Evolutionary conservation across 2,888 invertebrate genomes (phyloP).

Genomic region (Meteorus colon): DNA sequence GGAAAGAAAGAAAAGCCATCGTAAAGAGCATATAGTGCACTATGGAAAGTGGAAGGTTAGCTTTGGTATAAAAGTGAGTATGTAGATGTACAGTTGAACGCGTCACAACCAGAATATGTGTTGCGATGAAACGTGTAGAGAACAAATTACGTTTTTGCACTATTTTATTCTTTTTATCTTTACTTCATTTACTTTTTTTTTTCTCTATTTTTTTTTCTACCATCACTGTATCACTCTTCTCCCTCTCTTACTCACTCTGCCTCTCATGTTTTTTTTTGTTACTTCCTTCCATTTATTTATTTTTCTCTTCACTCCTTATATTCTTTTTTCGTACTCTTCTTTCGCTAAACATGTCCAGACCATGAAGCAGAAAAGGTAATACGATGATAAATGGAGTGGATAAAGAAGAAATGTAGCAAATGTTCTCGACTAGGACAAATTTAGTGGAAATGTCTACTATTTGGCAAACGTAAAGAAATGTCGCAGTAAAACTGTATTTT

Average conservation of each 20-base stretch:
- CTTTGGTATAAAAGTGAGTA: not conserved
- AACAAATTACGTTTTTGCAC: conserved; percentile 1
- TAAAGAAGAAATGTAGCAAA: conserved; percentile 50
- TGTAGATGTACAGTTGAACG: conserved; percentile 10
- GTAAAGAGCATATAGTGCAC: conserved; percentile 17
- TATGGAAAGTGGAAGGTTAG: conserved; percentile 6
- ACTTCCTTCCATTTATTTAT: not conserved
- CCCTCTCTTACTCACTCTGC: too few relatives aligned
- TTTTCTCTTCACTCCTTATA: too few relatives aligned
- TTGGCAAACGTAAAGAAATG: conserved; percentile 48
- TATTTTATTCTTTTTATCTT: too few relatives aligned
- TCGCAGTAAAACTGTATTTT: conserved; percentile 22
- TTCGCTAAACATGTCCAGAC: conserved; percentile 5
- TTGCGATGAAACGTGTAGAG: not conserved
- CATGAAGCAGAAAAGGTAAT: conserved; percentile 4
- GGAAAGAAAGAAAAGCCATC: conserved; percentile 23
- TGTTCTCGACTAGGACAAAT: conserved; percentile 49
- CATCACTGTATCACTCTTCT: too few relatives aligned
- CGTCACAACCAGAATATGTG: conserved; percentile 4
- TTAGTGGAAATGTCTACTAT: conserved; percentile 26
- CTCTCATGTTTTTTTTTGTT: not conserved
- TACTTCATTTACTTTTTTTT: too few relatives aligned
- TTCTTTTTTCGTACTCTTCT: not conserved
- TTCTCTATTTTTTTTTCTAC: too few relatives aligned
- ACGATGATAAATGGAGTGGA: conserved; percentile 39